Percentiles rank a stretch among this genome's conserved stretches.
Conservation (phyloP, 2,113 vertebrate genomes). For the Atlantisia rogersi region DNA sequence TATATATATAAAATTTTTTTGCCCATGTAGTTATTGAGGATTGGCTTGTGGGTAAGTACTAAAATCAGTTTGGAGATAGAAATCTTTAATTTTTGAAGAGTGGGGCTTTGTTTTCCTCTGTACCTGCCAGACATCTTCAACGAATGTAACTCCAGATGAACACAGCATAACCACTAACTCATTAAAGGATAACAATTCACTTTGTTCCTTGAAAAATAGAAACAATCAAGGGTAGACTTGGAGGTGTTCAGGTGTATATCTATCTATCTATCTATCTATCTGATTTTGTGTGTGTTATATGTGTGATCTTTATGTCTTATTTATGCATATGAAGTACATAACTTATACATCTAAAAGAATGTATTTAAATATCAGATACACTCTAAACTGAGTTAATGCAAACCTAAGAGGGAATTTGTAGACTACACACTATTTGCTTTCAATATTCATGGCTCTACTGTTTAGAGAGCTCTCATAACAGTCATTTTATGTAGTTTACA, state of each 20-base stretch:
- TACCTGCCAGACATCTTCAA: background rate
- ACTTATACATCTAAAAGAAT: background rate
- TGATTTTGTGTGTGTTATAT: background rate
- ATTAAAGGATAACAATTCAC: background rate
- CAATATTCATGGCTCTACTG: background rate
- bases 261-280: too few species aligned
- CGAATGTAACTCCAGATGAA: background rate
- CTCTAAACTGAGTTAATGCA: background rate
- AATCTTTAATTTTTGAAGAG: background rate
- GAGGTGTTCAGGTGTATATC: background rate
- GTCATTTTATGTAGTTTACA: constrained; percentile 23
- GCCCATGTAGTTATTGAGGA: background rate
- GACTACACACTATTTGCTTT: background rate
- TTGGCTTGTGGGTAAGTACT: accelerated
- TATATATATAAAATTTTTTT: too few species aligned
- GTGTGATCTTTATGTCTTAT: background rate
- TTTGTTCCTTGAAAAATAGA: background rate
- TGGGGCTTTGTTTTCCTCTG: background rate
- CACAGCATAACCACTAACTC: background rate
- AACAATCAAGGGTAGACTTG: background rate
- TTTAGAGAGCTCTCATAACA: constrained; percentile 11
- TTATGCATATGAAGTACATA: background rate
- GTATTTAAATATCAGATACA: background rate
- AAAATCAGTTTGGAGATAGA: background rate
- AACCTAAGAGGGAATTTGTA: background rate